Base-by-base conservation (phyloP, 2,797 vertebrate genomes). In the Hozukius guyotensis region DNA sequence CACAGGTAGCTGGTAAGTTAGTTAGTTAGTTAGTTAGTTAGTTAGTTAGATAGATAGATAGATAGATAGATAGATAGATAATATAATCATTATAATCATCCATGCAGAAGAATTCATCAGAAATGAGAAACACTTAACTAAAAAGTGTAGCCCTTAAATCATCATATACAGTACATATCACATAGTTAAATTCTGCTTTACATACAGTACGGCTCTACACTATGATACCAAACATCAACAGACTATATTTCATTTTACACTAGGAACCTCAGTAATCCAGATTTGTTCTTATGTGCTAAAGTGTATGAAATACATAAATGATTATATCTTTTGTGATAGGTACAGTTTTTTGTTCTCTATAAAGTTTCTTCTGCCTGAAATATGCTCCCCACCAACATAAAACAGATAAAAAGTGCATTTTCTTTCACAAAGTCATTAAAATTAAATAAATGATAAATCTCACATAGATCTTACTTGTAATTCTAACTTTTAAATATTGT, bases 361-460 rank as follows among this genome's bases (percentile, higher is more conserved):
- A 36, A 0, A 11, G 34, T 0, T 34, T 34, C 34, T 34, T 34
- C 32, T 34, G 32, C 32, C 9, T 34, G 32, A 11, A 36, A 1
- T 24, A 13, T 55, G 22, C 1, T 24, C 22, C 22, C 22, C 22
- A 25, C 12, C 22, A 56, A 25, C 22, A 4, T 49, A 20, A 49
- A 49, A 49, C n/a, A 12, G 34, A 52, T 32, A 20, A n/a, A 52
- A 52, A 52, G 16, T 46, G 0, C 0, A 52, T n/a, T 52, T 49
- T 49, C 46, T 49, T 20, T n/a, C 49, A 52, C 8, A 53, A 53
- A 22, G 52, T 53, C 52, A 53, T 2, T 22, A 55, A 55, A 22
- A 12, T 0, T 0, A 53, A 10, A 0, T 10, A 14, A 42, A 5
- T 13, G 0, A 22, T 12, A 55, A 24, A 55, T 55, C 1, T 55